These are phyloP conservation scores for Pangasius larnaudii DNA, from an alignment of 2,797 vertebrate species.

Conservation along the genomic window DNA sequence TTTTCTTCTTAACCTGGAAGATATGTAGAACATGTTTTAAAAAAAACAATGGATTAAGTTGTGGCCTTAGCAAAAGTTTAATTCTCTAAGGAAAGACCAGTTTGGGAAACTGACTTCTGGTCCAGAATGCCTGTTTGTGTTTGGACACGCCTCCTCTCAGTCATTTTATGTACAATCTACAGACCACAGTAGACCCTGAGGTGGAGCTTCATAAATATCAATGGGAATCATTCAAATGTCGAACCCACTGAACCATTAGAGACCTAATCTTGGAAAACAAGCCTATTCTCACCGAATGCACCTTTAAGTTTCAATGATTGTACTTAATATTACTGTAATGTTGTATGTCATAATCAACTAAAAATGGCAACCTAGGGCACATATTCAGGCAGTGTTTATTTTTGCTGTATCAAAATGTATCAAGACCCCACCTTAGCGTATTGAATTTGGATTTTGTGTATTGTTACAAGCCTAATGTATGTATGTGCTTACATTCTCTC, in stretches of 20 bases:
- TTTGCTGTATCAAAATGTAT: constrained; percentile 56
- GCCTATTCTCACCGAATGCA: background rate
- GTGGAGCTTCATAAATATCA: background rate
- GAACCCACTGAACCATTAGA: background rate
- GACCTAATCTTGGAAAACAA: background rate
- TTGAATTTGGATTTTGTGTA: constrained; percentile 40
- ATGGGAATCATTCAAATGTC: background rate
- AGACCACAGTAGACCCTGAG: background rate
- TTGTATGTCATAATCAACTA: background rate
- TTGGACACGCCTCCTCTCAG: no score
- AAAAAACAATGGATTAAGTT: background rate
- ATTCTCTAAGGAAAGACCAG: background rate
- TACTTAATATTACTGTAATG: background rate
- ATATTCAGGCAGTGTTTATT: background rate
- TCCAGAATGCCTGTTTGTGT: background rate
- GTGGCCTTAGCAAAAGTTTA: background rate
- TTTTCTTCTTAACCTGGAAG: background rate
- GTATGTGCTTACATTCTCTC: background rate
- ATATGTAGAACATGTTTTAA: background rate
- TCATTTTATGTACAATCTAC: background rate
- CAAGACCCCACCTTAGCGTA: background rate
- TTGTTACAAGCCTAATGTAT: background rate
- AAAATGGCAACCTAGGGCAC: no score
- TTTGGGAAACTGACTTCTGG: background rate
- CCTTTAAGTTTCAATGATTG: background rate